Conservation (phyloP, 2,113 vertebrate species). For the Indicator maculatus region DNA sequence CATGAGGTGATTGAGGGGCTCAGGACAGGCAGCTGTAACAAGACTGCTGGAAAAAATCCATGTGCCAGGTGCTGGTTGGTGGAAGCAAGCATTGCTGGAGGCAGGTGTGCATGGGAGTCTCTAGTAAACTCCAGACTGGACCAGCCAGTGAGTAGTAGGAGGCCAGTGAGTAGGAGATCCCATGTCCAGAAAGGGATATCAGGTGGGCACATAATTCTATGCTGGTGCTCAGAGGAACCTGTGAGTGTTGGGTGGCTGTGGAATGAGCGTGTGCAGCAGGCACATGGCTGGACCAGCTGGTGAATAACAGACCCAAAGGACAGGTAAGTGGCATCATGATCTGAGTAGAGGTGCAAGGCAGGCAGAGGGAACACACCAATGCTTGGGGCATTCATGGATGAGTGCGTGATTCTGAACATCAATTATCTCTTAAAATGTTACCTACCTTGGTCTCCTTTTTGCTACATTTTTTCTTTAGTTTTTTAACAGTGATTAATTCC, state of each 20-base stretch:
- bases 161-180: not conserved
- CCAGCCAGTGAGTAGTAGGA: rapidly evolving
- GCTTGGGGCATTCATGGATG: rapidly evolving
- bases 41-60: rapidly evolving
- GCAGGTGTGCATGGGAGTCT: rapidly evolving
- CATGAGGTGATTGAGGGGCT: not conserved
- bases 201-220: rapidly evolving
- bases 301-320: rapidly evolving
- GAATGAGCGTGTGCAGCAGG: rapidly evolving
- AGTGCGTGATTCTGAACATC: not conserved
- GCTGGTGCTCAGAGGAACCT: not conserved
- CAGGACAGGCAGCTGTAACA: rapidly evolving
- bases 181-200: not conserved
- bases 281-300: not conserved
- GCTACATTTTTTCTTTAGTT: constrained; percentile 29
- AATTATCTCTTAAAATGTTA: not conserved
- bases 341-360: rapidly evolving
- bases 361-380: rapidly evolving
- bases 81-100: not conserved
- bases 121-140: not conserved
- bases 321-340: rapidly evolving
- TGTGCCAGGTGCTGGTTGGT: not conserved
- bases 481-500: constrained; percentile 41
- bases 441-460: constrained; percentile 1
- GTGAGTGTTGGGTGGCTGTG: rapidly evolving